Conservation (phyloP, 1,140 invertebrate species). For the Drosophila persimilis region DNA sequence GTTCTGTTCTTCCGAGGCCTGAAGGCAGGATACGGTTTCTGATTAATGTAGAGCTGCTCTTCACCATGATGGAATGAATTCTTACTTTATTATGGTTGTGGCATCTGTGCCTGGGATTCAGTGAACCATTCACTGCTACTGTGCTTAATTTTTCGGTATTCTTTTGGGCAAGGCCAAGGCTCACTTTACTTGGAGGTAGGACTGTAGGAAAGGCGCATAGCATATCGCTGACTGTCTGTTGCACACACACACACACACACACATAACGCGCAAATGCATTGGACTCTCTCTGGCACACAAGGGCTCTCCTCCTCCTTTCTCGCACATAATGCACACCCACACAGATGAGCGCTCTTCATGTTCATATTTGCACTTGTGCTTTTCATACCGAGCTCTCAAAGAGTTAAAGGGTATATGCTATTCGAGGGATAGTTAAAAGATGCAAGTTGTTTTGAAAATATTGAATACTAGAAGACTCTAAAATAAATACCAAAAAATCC, state of each 20-base stretch:
- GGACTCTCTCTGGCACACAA: too few species aligned
- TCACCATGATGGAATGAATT: not conserved
- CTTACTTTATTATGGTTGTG: not conserved
- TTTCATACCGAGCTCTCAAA: conserved; percentile 5
- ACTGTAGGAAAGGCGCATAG: conserved; percentile 28
- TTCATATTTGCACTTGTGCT: conserved; percentile 53
- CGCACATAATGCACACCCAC: conserved; percentile 14
- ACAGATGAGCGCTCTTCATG: conserved; percentile 33
- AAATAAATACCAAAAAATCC: too few species aligned
- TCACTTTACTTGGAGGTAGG: not conserved
- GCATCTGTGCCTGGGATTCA: not conserved
- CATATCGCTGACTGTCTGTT: conserved; percentile 45
- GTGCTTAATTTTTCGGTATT: conserved; percentile 23
- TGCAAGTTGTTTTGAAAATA: too few species aligned
- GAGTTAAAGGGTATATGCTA: too few species aligned
- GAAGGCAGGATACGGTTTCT: not conserved
- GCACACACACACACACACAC: conserved; percentile 21
- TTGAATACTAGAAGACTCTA: too few species aligned
- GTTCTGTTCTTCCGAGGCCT: conserved; percentile 1
- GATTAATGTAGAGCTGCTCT: conserved; percentile 10
- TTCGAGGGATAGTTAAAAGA: too few species aligned
- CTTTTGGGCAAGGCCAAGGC: conserved; percentile 26
- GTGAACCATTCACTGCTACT: conserved; percentile 8
- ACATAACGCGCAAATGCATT: not conserved
- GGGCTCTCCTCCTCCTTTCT: too few species aligned